Base-by-base conservation (phyloP, 2,113 vertebrate species). In the Myxocyprinus asiaticus region DNA sequence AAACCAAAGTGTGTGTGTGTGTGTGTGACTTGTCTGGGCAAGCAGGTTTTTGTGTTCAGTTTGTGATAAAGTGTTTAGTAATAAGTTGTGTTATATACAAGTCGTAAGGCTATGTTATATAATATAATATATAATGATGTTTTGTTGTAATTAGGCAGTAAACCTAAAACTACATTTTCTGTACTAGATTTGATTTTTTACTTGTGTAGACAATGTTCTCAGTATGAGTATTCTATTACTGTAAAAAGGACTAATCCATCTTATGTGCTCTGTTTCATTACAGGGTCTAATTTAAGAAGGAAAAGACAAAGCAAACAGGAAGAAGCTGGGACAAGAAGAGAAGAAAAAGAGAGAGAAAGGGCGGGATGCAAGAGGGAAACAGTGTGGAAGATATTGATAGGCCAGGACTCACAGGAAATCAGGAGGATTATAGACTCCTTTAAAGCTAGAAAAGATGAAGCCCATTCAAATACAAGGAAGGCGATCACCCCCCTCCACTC, bases 391-490 rank as follows among this genome's bases (percentile, higher is more conserved):
- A 74, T 74, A 82, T 69, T 42, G 66, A 68, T 70, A 67, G 65
- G 55, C 77, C 83, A 76, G 76, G 78, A 84, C 66, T 67, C 42
- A 43, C 43, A 43, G 61, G 33, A 55, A 73, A 77, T 69, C 62
- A 67, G 51, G 59, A 58, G 17, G 50, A 77, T n/a, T 78, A 83
- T 56, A 81, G 14, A 53, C 12, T 50, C 50, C 64, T 67, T 56
- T 51, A 76, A 61, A 85, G 78, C 82, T 79, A 84, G 88, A 86
- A 87, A 85, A 88, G 86, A 97, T 96, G 95, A 97, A 96, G 89
- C 94, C 95, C 11, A 90, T 94, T 87, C 96, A 94, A 87, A 96
- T 93, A 82, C 92, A 82, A 86, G 92, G 87, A 56, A 91, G 88
- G 67, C 90, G 90, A 83, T 92, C 93, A 43, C 94, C 95, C 42